Evolutionary conservation across 2,113 vertebrate genomes (phyloP).

Genomic region (Hoplias malabaricus): DNA sequence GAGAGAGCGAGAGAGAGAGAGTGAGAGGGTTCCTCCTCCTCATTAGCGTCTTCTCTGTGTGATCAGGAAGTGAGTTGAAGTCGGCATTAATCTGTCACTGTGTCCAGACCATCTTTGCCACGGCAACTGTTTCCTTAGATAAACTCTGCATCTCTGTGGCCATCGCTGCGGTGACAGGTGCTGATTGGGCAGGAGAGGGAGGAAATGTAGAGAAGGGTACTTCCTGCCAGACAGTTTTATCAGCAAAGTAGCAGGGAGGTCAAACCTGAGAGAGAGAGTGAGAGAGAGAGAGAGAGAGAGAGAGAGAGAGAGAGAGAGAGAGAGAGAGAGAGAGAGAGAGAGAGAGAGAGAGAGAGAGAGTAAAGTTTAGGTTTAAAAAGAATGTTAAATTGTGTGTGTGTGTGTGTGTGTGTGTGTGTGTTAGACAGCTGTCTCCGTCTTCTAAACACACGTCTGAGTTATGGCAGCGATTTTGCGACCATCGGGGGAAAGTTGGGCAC

Average conservation of each 20-base stretch:
- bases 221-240: conserved; percentile 78
- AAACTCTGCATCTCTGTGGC: conserved; percentile 76
- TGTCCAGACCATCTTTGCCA: conserved; percentile 92
- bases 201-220: conserved; percentile 78
- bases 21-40: conserved; percentile 83
- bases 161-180: conserved; percentile 84
- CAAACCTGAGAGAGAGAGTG: conserved; percentile 30
- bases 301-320: neutral
- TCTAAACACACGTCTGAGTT: conserved; percentile 72
- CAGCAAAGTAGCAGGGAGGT: conserved; percentile 65
- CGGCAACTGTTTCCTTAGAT: conserved; percentile 99
- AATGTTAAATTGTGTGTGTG: conserved; percentile 15
- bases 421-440: conserved; percentile 66
- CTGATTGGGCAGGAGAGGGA: conserved; percentile 85
- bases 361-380: neutral
- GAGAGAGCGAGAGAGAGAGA: conserved; percentile 8
- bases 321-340: conserved; percentile 14
- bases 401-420: conserved; percentile 46
- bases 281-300: conserved; percentile 2
- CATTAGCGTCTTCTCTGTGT: conserved; percentile 96
- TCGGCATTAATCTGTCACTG: conserved; percentile 95
- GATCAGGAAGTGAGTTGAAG: conserved; percentile 95
- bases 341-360: conserved; percentile 1
- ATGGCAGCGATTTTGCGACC: conserved; percentile 55
- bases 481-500: conserved; percentile 37